Evolutionary conservation across 2,113 vertebrate species (phyloP), one percentile per base, ranked within the genome.

Genomic region (Haliaeetus leucogaster): DNA sequence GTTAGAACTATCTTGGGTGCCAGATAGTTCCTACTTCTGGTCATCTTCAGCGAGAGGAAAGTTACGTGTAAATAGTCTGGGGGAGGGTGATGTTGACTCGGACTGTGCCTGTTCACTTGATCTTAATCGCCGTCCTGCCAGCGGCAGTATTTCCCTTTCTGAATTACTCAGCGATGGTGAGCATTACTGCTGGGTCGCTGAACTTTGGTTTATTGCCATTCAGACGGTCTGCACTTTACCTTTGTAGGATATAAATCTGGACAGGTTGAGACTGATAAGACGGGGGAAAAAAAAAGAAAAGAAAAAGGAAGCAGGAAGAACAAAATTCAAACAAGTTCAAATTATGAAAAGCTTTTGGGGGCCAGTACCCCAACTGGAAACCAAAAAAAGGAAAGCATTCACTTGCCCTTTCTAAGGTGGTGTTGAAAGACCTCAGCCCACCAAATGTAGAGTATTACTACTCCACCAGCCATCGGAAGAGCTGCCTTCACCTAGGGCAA

Each of bases 201-300:
- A 71, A 94, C 96, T 97, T 97, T 95, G 96, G 66, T 97, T 97
- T 97, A 97, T 82, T 89, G 91, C 91, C 42, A 8, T 65, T 89
- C 5, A 10, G 43, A 91, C 42, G 56, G 52, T 29, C 77, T 89
- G 93, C 86, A 87, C 86, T 96, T 97, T 85, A 96, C 77, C 94
- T 94, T 38, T 85, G 65, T 52, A 84, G 83, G 58, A n/a, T 45
- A 87, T 89, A 93, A 89, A 95, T 95, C 95, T 95, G 70, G 84
- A 72, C 58, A 56, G 66, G 73, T 9, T 91, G 73, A 79, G 77
- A 61, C 48, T 62, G 94, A 94, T 96, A 95, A 93, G 40, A 36
- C 18, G 52, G 1, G 4, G 4, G 25, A 6, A 16, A 14, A 50
- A 50, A 50, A 50, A 50, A 55, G 34, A 20, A 76, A 58, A 34